Conservation (phyloP, 2,888 invertebrate genomes). For the Endotricha flammealis region DNA sequence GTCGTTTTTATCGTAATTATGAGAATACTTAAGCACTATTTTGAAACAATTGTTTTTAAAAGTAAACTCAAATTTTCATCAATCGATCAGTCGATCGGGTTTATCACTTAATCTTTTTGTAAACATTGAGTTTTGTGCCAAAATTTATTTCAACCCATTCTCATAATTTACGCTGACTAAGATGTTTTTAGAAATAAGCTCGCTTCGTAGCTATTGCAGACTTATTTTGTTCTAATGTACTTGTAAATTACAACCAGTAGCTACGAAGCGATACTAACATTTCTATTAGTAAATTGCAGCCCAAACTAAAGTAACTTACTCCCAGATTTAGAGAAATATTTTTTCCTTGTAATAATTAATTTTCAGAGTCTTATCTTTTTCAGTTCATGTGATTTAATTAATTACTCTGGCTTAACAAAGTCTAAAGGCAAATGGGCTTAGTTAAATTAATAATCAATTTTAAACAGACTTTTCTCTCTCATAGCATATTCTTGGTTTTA, state of each 20-base stretch:
- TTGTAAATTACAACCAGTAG: slow-evolving; percentile 29
- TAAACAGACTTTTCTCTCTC: slow-evolving; percentile 53
- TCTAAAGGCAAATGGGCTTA: slow-evolving; percentile 71
- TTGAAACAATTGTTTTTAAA: no score
- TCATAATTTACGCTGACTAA: no score
- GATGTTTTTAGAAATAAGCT: no score
- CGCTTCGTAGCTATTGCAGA: slow-evolving; percentile 44
- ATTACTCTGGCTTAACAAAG: slow-evolving; percentile 53
- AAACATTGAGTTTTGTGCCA: no score
- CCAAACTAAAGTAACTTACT: slow-evolving; percentile 38
- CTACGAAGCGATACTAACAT: slow-evolving; percentile 37
- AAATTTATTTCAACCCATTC: no score
- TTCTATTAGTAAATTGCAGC: slow-evolving; percentile 22
- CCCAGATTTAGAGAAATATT: slow-evolving; percentile 29
- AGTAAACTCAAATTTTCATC: no score
- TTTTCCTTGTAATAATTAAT: slow-evolving; percentile 31
- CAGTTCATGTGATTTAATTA: slow-evolving; percentile 39
- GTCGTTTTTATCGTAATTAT: slow-evolving; percentile 1
- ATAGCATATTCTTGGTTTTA: slow-evolving; percentile 70
- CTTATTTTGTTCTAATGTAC: slow-evolving; percentile 17
- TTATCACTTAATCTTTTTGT: no score
- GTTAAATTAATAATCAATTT: slow-evolving; percentile 55
- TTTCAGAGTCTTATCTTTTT: slow-evolving; percentile 32
- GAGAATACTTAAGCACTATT: not conserved
- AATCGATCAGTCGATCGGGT: no score